These are phyloP conservation scores for Drosophila flavopinicola DNA, from an alignment of 2,888 invertebrate genomes.

Conservation along the genomic window DNA sequence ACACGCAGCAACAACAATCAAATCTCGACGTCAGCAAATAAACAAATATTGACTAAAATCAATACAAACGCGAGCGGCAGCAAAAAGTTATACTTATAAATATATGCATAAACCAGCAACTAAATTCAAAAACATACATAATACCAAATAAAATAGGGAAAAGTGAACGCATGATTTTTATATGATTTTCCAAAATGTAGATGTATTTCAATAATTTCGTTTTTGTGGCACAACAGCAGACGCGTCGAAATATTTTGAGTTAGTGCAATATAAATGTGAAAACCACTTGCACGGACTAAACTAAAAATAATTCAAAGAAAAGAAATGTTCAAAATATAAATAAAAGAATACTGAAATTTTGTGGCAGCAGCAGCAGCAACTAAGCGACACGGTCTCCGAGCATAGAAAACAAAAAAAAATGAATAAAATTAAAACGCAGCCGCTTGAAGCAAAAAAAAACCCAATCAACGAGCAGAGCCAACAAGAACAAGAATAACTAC, in stretches of 20 bases:
- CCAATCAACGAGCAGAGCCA: constrained; percentile 61
- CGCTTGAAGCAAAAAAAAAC: constrained; percentile 64
- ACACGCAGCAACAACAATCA: constrained; percentile 43
- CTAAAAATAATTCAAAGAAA: constrained; percentile 71
- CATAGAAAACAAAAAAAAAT: constrained; percentile 43
- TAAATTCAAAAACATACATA: constrained; percentile 43
- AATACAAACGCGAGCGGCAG: constrained; percentile 52
- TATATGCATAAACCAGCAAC: constrained; percentile 43
- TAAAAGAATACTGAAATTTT: constrained; percentile 64
- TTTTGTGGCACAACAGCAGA: constrained; percentile 40
- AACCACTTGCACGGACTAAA: constrained; percentile 61
- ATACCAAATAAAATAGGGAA: constrained; percentile 27
- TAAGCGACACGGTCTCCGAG: constrained; percentile 42
- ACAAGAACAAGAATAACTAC: constrained; percentile 20
- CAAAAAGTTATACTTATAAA: constrained; percentile 9
- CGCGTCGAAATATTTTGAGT: constrained; percentile 56
- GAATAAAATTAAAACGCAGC: constrained; percentile 72
- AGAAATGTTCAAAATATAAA: constrained; percentile 73
- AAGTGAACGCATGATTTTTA: constrained; percentile 24
- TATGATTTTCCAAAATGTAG: constrained; percentile 15
- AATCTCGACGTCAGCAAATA: constrained; percentile 68
- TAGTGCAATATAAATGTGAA: constrained; percentile 55
- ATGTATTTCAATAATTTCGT: constrained; percentile 32
- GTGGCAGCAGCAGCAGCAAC: constrained; percentile 39
- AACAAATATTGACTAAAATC: constrained; percentile 75